Base-by-base conservation (phyloP, 2,888 invertebrate species). In the Ectemnius lituratus region DNA sequence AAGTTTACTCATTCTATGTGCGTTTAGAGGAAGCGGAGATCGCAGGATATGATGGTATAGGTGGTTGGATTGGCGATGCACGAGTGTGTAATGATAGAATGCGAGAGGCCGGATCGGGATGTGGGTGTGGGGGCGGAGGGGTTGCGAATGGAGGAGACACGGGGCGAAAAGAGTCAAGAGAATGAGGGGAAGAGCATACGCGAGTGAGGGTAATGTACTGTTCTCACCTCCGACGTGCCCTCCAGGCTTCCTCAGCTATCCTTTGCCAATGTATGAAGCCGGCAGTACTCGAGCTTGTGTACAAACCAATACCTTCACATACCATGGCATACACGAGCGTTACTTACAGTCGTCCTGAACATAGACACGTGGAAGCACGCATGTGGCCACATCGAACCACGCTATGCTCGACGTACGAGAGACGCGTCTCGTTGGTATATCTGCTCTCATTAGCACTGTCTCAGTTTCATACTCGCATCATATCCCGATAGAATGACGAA, bases 171-270 rank as follows among this genome's bases (percentile, higher is more conserved):
- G 81, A 74, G 80, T 62, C 59, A 71, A 52, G 68, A 37, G 37
- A 37, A 37, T 37, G 37, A 68, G 73, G 78, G 73, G 73, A 75
- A 80, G 80, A 78, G 73, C 66, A 76, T 76, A 69, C 75, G 75
- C 74, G 73, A 76, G 78, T 79, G 82, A 84, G 86, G 87, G 85
- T 87, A 87, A 87, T 86, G 85, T 79, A 87, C 85, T 84, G 83
- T 86, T 87, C 85, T 86, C 87, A 87, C 86, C 86, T 87, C 84
- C 84, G 84, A 87, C 84, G 83, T 78, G 79, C 85, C 87, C 85
- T 82, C 80, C 72, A 82, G 85, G 84, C 81, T 84, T 85, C 83
- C 83, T 85, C 79, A 70, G 76, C 80, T 78, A 77, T 82, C 81
- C 80, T 80, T 82, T 70, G 77, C 56, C 76, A 64, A 73, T 82